Evolutionary conservation across 1,140 invertebrate genomes (phyloP).

Genomic region (Drosophila insularis): DNA sequence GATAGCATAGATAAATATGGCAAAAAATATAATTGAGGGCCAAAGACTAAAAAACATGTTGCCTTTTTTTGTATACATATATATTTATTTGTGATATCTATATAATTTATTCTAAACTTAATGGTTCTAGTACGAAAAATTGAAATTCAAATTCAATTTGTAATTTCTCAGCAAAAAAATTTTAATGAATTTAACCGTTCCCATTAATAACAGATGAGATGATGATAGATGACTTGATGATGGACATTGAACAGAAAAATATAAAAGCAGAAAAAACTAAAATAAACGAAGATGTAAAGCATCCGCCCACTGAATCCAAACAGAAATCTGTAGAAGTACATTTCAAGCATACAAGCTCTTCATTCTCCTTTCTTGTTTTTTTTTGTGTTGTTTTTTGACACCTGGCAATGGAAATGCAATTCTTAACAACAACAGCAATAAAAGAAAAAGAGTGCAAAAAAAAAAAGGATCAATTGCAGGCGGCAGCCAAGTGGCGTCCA

Average conservation of each 20-base stretch:
- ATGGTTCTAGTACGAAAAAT: no score
- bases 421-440: neutral
- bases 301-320: neutral
- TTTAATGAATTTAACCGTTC: no score
- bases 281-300: neutral
- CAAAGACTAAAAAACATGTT: no score
- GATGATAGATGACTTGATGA: neutral
- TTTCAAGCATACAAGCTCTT: conserved; percentile 2
- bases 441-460: neutral
- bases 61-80: no score
- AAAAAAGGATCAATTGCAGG: conserved; percentile 31
- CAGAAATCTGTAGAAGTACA: conserved; percentile 4
- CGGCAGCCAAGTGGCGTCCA: conserved; percentile 8
- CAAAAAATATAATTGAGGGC: no score
- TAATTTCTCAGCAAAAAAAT: no score
- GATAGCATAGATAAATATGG: no score
- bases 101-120: no score
- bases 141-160: no score
- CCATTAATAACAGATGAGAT: neutral
- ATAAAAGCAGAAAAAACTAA: neutral
- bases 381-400: conserved; percentile 1
- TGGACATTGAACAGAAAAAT: neutral
- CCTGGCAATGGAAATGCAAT: conserved; percentile 9
- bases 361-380: neutral
- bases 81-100: no score